Percentiles rank a stretch among this genome's conserved stretches.
phyloP scores from a whole-genome alignment of 2,888 invertebrate species.

The Dasysyrphus albostriatus region DNA sequence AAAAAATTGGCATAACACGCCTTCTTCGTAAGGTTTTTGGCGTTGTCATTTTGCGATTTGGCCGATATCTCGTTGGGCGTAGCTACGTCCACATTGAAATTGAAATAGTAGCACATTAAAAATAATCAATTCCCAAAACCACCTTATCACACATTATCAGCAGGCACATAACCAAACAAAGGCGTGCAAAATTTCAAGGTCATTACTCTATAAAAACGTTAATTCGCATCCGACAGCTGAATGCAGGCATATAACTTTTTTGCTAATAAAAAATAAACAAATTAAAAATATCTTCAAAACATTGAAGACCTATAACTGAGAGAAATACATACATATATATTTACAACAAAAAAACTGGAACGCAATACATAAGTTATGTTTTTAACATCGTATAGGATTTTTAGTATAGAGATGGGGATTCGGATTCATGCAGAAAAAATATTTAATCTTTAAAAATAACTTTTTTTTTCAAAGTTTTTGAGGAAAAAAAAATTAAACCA shows the following conservation, averaged over 20 bases:
- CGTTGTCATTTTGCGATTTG: too few relatives aligned
- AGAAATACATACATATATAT: constrained; percentile 38
- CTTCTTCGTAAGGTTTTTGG: too few relatives aligned
- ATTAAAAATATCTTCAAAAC: constrained; percentile 13
- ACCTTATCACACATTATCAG: background rate
- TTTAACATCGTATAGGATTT: constrained; percentile 12
- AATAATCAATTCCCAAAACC: background rate
- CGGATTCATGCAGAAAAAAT: constrained; percentile 34
- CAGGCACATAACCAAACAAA: background rate
- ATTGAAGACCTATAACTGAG: constrained; percentile 36
- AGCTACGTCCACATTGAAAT: too few relatives aligned
- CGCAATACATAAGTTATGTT: background rate
- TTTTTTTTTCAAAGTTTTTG: constrained; percentile 11
- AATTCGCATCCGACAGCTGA: background rate
- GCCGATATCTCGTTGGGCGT: too few relatives aligned
- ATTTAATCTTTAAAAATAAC: constrained; percentile 1
- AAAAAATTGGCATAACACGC: too few relatives aligned
- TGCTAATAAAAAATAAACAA: background rate
- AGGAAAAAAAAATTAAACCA: constrained; percentile 6
- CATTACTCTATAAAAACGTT: constrained; percentile 47
- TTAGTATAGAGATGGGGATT: background rate
- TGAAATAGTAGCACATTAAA: too few relatives aligned
- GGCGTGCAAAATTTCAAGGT: constrained; percentile 9
- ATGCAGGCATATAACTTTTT: constrained; percentile 36
- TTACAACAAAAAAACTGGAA: too few relatives aligned